These are phyloP conservation scores for Philopedon plagiatum DNA, from an alignment of 2,888 invertebrate species.

Conservation along the genomic window DNA sequence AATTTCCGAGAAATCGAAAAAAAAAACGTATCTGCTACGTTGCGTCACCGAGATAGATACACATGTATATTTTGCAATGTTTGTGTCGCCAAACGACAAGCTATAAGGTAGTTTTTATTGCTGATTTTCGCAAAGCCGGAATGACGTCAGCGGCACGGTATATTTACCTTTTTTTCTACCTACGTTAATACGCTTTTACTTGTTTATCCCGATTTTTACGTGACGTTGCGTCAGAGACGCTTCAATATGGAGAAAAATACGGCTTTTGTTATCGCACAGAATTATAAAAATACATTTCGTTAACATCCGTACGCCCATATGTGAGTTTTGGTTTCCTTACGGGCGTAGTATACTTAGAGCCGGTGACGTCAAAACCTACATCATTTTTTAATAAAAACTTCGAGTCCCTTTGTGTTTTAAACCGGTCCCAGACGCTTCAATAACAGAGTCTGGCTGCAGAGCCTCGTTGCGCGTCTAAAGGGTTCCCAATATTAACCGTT, in stretches of 20 bases:
- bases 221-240: neutral
- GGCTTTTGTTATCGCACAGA: neutral
- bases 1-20: conserved; percentile 15
- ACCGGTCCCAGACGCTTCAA: no score
- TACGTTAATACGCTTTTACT: conserved; percentile 6
- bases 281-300: no score
- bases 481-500: no score
- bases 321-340: no score
- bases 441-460: no score
- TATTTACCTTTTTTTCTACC: conserved; percentile 16
- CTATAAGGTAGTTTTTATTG: neutral
- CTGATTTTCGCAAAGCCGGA: neutral
- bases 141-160: neutral
- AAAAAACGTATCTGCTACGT: neutral
- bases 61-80: neutral
- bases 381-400: no score
- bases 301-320: no score
- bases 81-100: conserved; percentile 5
- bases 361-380: no score
- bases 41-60: neutral
- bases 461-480: no score
- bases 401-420: no score
- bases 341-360: no score
- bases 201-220: conserved; percentile 13
- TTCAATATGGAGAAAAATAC: neutral